phyloP scores from a whole-genome alignment of 2,888 invertebrate genomes.

The Mesorhabditis belari region DNA sequence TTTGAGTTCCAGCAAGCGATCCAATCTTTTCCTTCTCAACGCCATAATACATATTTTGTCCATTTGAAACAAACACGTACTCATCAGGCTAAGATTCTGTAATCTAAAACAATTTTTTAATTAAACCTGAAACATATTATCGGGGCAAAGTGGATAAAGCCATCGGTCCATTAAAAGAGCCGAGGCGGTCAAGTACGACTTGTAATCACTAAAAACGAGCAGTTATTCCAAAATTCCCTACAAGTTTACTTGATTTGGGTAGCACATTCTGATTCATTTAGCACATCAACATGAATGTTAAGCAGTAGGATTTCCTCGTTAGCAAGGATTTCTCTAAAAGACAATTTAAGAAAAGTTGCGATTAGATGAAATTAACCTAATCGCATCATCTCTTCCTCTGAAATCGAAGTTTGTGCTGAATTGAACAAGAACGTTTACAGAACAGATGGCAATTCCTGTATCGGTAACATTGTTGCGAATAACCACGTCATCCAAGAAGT shows the following conservation, averaged over 20 bases:
- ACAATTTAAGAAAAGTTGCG: background rate
- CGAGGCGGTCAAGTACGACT: conserved; percentile 18
- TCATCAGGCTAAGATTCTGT: too few relatives aligned
- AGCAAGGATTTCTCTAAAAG: conserved; percentile 32
- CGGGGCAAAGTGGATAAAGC: conserved; percentile 31
- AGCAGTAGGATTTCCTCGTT: conserved; percentile 45
- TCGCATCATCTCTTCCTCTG: conserved; percentile 35
- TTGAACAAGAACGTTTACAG: conserved; percentile 29
- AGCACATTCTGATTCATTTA: conserved; percentile 20
- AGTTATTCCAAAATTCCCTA: background rate
- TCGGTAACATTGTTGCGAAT: conserved; percentile 37
- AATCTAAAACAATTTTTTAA: conserved; percentile 5
- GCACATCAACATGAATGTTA: conserved; percentile 39
- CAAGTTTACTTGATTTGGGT: conserved; percentile 1
- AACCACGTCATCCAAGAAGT: conserved; percentile 21
- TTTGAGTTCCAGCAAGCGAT: too few relatives aligned
- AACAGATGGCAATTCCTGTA: conserved; percentile 40
- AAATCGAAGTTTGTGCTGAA: conserved; percentile 50
- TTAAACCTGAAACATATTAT: conserved; percentile 7
- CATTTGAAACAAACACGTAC: too few relatives aligned
- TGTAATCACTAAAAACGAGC: conserved; percentile 23
- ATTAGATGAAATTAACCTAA: conserved; percentile 13
- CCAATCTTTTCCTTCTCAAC: too few relatives aligned
- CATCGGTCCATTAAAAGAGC: conserved; percentile 26
- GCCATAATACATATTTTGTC: too few relatives aligned